Evolutionary conservation across 1,140 invertebrate species (phyloP), one percentile per base, ranked within the genome.

Genomic region (Papilio dardanus): DNA sequence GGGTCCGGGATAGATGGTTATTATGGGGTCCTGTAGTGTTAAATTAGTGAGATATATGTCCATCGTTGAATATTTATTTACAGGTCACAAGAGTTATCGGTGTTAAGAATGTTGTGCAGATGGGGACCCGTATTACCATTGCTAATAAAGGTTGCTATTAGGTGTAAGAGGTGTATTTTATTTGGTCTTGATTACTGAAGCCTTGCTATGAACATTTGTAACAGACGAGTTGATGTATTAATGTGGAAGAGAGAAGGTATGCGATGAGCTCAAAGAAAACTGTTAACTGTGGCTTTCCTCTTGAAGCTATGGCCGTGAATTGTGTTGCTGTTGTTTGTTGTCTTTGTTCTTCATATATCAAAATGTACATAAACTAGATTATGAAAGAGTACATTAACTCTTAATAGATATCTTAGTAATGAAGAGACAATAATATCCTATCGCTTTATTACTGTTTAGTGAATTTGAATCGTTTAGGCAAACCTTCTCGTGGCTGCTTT

Each of bases 11-110:
- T 90, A 90, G 88, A 92, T 90, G 86, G 88, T 91, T 91, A 90
- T 91, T 91, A 90, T 88, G 86, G 91, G 89, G 91, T 88, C 79
- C 86, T 77, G 87, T 83, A 84, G 85, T 84, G 87, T 83, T 92
- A 92, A 92, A 92, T 92, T 92, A 92, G 90, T 92, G 85, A 89
- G 90, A 92, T 91, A 79, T 92, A 92, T 87, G 82, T 86, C 79
- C 66, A 2, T 16, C 79, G 86, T 90, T 92, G 88, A 92, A 92
- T 92, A 92, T 92, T 88, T 91, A 92, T 92, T 85, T 88, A 83
- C 82, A 80, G 86, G 86, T 65, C 50, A 54, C 78, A 82, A 86
- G 80, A 87, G 82, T 88, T 86, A 90, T 87, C 79, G 81, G 79
- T 76, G 80, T 79, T 76, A 76, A 42, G 68, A 28, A 62, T 46